A percentile compares a stretch with the other conserved stretches of the same genome.
These are phyloP conservation scores for Orientallactaga bullata DNA, from an alignment of 2,113 vertebrate species.

Conservation along the genomic window DNA sequence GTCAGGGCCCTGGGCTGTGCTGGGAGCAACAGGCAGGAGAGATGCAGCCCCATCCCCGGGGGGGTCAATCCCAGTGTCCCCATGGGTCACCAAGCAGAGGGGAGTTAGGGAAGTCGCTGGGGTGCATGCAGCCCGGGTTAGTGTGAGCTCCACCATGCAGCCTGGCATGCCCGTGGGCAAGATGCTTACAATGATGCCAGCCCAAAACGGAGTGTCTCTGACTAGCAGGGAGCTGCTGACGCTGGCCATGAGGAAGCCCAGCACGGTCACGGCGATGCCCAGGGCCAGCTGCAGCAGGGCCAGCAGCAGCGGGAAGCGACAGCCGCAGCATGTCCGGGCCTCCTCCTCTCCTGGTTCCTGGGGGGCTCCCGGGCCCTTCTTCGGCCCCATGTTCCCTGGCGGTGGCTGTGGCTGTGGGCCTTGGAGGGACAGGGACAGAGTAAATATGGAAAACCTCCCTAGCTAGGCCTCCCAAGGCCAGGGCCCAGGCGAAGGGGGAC, in stretches of 20 bases:
- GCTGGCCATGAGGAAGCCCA: slow-evolving; percentile 96
- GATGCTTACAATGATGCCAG: slow-evolving; percentile 98
- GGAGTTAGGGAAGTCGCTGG: slow-evolving; percentile 62
- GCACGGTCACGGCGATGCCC: slow-evolving; percentile 90
- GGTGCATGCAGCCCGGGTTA: slow-evolving; percentile 86
- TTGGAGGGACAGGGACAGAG: slow-evolving; percentile 41
- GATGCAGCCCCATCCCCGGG: neutral
- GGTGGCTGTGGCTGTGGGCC: neutral
- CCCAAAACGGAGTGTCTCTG: slow-evolving; percentile 98
- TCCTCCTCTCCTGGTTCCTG: slow-evolving; percentile 74
- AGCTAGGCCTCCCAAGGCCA: slow-evolving; percentile 84
- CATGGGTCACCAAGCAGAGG: neutral
- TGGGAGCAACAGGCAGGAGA: neutral
- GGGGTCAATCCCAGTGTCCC: neutral
- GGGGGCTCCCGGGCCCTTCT: too few species aligned
- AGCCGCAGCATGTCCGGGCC: slow-evolving; percentile 91
- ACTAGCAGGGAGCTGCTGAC: slow-evolving; percentile 94
- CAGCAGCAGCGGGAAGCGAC: slow-evolving; percentile 96
- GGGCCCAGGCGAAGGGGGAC: slow-evolving; percentile 89
- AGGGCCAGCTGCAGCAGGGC: slow-evolving; percentile 95
- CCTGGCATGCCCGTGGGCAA: slow-evolving; percentile 82
- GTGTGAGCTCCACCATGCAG: slow-evolving; percentile 83
- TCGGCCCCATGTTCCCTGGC: too few species aligned
- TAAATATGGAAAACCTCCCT: slow-evolving; percentile 94
- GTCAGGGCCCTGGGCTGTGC: neutral